phyloP scores from a whole-genome alignment of 2,113 vertebrate genomes.

The Progne subis region DNA sequence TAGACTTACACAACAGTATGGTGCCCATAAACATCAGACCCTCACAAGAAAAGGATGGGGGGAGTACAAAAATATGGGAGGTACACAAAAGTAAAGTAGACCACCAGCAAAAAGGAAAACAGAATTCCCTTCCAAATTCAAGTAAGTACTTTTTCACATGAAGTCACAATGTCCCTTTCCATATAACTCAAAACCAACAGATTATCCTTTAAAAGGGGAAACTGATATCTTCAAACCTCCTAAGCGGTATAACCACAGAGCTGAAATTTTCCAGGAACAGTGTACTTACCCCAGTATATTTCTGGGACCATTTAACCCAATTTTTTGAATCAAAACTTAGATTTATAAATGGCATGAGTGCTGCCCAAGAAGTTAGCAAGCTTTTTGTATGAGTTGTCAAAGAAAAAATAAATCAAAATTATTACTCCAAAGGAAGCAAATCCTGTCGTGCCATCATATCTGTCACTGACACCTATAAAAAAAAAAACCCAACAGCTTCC shows the following conservation, averaged over 20 bases:
- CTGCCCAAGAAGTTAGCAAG: neutral
- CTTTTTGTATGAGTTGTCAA: neutral
- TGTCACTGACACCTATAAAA: neutral
- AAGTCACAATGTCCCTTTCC: neutral
- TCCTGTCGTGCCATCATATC: neutral
- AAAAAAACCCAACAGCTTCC: neutral
- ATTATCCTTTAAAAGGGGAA: neutral
- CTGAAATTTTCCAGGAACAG: neutral
- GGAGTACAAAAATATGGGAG: no score
- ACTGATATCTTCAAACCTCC: neutral
- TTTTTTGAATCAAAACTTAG: neutral
- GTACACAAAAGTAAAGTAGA: neutral
- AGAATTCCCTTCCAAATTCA: neutral
- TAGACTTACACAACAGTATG: neutral
- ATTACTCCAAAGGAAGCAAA: neutral
- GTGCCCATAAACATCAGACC: neutral
- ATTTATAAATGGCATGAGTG: neutral
- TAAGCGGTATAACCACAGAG: neutral
- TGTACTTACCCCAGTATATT: neutral
- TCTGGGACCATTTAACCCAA: neutral
- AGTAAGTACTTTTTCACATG: neutral
- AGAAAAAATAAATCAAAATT: neutral
- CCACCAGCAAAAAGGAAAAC: neutral
- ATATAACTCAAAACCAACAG: neutral
- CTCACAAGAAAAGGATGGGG: rapidly evolving